These are phyloP conservation scores for Cerastis rubricosa DNA, from an alignment of 2,888 invertebrate genomes.

Conservation along the genomic window DNA sequence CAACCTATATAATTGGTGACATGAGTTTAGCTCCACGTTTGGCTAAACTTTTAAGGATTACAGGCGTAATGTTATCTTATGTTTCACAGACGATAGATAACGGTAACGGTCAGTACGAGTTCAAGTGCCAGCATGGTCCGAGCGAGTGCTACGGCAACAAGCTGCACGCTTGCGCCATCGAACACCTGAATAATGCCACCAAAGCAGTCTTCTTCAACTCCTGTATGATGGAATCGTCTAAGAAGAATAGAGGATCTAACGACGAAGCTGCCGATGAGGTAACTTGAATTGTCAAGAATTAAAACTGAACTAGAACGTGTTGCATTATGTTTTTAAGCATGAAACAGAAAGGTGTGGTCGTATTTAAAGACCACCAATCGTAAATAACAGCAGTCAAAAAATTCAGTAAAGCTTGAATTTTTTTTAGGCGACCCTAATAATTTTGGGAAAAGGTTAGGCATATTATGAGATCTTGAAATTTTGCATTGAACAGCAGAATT, in stretches of 20 bases:
- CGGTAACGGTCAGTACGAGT: constrained; percentile 74
- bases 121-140: constrained; percentile 94
- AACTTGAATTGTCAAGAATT: constrained; percentile 19
- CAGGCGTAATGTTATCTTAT: neutral
- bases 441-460: too few relatives aligned
- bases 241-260: constrained; percentile 67
- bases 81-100: constrained; percentile 63
- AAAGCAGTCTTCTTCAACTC: constrained; percentile 91
- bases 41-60: neutral
- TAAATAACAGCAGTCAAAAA: neutral
- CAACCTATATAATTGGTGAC: too few relatives aligned
- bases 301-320: neutral
- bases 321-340: neutral
- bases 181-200: constrained; percentile 87
- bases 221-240: constrained; percentile 92
- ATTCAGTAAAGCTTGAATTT: neutral
- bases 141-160: constrained; percentile 94
- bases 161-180: constrained; percentile 93
- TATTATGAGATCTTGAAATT: neutral
- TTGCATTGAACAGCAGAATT: neutral
- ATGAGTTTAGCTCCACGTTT: too few relatives aligned
- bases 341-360: neutral
- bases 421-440: too few relatives aligned
- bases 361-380: neutral
- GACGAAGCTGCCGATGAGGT: constrained; percentile 76